Conservation (phyloP, 1,140 invertebrate species). For the Atopsyche davidsoni region DNA sequence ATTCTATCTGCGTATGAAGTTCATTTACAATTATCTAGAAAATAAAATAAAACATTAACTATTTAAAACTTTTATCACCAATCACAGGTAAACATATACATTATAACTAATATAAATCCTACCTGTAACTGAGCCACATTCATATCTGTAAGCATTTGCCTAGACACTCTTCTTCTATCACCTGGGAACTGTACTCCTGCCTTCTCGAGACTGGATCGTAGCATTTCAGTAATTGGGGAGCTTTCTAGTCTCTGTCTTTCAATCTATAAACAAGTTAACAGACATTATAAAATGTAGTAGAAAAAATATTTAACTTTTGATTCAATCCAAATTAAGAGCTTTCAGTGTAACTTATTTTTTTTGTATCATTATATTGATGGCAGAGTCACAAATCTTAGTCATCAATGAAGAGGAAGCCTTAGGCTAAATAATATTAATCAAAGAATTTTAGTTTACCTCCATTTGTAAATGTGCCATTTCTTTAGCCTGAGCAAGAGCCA, state of each 20-base stretch:
- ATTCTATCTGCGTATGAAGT: constrained; percentile 88
- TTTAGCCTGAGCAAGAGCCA: constrained; percentile 84
- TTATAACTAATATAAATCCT: neutral
- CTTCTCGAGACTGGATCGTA: constrained; percentile 69
- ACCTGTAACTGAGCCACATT: constrained; percentile 89
- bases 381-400: too few species aligned
- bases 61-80: neutral
- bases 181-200: constrained; percentile 78
- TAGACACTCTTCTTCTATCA: constrained; percentile 70
- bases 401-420: constrained; percentile 4
- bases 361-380: too few species aligned
- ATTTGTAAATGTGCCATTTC: constrained; percentile 91
- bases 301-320: too few species aligned
- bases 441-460: constrained; percentile 55
- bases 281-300: constrained; percentile 7
- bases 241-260: constrained; percentile 74
- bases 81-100: neutral
- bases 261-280: constrained; percentile 38
- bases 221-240: constrained; percentile 80
- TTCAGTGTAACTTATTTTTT: too few species aligned
- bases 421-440: neutral
- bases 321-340: too few species aligned
- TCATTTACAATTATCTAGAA: constrained; percentile 84
- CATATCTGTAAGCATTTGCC: constrained; percentile 83
- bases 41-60: neutral